A percentile compares a stretch with the other conserved stretches of the same genome.
Conservation (phyloP, 2,888 invertebrate genomes). For the Caenorhabditis sp. region DNA sequence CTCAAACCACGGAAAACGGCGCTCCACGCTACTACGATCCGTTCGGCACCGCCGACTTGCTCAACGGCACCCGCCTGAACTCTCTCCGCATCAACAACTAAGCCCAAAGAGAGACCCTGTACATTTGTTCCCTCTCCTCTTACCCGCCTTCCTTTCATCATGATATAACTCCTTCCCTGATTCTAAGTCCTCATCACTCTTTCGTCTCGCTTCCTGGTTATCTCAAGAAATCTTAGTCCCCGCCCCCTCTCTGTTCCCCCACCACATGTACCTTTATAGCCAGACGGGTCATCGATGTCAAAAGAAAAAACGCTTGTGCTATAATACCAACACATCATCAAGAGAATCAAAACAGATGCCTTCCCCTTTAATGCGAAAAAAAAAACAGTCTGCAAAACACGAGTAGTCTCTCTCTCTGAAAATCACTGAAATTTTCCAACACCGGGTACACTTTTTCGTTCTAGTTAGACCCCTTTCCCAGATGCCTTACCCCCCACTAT, state of each 20-base stretch:
- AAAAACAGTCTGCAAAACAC: too few species aligned
- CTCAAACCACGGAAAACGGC: conserved; percentile 5
- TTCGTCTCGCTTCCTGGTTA: not conserved
- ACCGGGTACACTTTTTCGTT: not conserved
- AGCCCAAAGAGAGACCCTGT: not conserved
- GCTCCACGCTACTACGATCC: conserved; percentile 72
- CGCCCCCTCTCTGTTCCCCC: not conserved
- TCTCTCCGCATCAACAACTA: conserved; percentile 61
- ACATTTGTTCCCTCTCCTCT: conserved; percentile 17
- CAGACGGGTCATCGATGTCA: conserved; percentile 17
- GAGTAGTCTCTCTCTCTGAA: too few species aligned
- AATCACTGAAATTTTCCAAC: too few species aligned
- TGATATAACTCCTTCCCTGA: conserved; percentile 8
- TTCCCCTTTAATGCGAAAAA: too few species aligned
- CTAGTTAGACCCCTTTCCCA: too few species aligned
- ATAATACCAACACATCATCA: conserved; percentile 42
- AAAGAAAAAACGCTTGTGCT: conserved; percentile 27
- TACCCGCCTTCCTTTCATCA: conserved; percentile 13
- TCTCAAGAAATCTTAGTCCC: not conserved
- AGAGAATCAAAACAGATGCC: not conserved
- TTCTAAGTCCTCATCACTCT: conserved; percentile 16
- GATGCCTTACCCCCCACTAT: too few species aligned
- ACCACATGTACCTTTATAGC: conserved; percentile 39
- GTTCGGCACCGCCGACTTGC: conserved; percentile 70
- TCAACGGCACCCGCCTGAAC: conserved; percentile 59